Percentiles rank a stretch among this genome's conserved stretches.
These are phyloP conservation scores for Kuschelorhynchus macadamiae DNA, from an alignment of 2,888 invertebrate genomes.

Conservation along the genomic window DNA sequence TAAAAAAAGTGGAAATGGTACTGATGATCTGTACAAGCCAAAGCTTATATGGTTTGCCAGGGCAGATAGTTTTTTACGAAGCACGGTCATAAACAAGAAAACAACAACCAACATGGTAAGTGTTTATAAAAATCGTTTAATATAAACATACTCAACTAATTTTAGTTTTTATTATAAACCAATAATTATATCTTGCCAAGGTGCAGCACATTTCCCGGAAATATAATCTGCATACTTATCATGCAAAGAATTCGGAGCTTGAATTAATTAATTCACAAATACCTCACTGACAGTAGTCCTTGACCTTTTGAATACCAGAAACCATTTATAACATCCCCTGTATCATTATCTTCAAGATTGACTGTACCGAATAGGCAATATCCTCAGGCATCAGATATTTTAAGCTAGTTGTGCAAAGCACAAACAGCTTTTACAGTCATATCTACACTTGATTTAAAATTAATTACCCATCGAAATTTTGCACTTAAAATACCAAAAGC, in stretches of 20 bases:
- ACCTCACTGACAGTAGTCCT: constrained; percentile 18
- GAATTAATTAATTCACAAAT: constrained; percentile 34
- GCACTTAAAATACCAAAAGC: constrained; percentile 5
- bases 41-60: too few species aligned
- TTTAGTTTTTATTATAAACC: too few species aligned
- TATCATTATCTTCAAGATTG: constrained; percentile 12
- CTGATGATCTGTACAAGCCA: too few species aligned
- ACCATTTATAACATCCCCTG: constrained; percentile 30
- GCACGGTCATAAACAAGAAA: not conserved
- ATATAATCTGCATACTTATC: constrained; percentile 20
- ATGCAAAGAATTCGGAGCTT: constrained; percentile 32
- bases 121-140: too few species aligned
- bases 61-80: too few species aligned
- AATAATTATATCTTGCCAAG: too few species aligned
- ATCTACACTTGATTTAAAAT: constrained; percentile 7
- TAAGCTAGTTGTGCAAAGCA: constrained; percentile 8
- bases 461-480: not conserved
- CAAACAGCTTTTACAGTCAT: constrained; percentile 10
- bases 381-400: constrained; percentile 2
- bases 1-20: too few species aligned
- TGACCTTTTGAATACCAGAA: constrained; percentile 16
- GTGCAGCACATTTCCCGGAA: too few species aligned
- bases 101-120: too few species aligned
- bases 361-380: constrained; percentile 17
- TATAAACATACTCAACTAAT: too few species aligned